Evolutionary conservation across 2,888 invertebrate genomes (phyloP).

Genomic region (Julus scandinavius): DNA sequence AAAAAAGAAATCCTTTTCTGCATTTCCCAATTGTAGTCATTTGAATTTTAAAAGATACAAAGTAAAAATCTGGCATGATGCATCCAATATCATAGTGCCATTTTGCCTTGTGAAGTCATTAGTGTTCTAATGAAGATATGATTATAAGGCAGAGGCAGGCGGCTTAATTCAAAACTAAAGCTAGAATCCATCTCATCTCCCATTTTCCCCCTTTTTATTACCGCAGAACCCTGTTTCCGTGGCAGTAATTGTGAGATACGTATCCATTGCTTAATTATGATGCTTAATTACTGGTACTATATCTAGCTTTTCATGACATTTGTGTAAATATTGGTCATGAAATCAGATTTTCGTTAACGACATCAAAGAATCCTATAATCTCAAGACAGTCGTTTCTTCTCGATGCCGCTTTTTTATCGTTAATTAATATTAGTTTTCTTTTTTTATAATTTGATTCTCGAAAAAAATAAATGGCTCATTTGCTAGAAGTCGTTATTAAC

Average conservation of each 20-base stretch:
- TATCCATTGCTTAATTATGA: neutral
- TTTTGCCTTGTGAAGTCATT: neutral
- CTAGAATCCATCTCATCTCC: neutral
- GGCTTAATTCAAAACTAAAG: neutral
- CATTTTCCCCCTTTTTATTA: neutral
- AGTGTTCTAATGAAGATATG: too few relatives aligned
- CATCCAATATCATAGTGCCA: too few relatives aligned
- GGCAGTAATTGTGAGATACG: neutral
- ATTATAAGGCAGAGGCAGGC: neutral
- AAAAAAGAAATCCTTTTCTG: neutral
- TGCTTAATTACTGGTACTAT: neutral
- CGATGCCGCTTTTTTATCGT: neutral
- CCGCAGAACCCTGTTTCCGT: neutral
- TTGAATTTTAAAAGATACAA: neutral
- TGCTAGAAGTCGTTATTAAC: neutral
- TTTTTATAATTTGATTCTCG: neutral
- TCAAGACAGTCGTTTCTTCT: neutral
- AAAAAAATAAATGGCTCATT: neutral
- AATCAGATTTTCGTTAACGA: neutral
- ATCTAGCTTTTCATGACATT: conserved; percentile 6
- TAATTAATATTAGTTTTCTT: neutral
- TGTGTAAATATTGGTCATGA: conserved; percentile 24
- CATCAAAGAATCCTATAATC: neutral
- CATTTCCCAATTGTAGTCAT: neutral
- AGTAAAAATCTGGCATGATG: too few relatives aligned